Evolutionary conservation across 2,888 invertebrate species (phyloP), one percentile per base, ranked within the genome.

Genomic region (Leptinotarsa haldemani): DNA sequence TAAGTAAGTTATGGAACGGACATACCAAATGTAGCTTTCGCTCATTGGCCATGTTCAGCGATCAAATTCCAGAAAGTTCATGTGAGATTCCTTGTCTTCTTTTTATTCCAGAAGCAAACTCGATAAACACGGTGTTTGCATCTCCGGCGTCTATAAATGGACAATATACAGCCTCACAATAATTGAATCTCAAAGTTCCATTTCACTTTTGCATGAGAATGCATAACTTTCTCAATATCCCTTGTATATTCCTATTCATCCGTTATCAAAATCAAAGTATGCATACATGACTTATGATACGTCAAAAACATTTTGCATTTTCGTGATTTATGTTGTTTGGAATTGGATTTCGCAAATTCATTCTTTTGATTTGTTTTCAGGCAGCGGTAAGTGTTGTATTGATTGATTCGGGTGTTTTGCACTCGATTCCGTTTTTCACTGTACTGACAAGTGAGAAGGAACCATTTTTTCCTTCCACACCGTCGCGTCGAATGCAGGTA

Each of bases 321-420:
- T 65, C 75, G 75, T 86, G 85, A 86, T 86, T 86, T 86, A 86
- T 86, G 85, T 84, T 84, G 82, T 84, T 84, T 83, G 85, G 85
- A 86, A 86, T 86, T 86, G 85, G 85, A 85, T 86, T 86, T 83
- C 82, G 84, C 83, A 80, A 83, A 84, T 84, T 83, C 84, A 80
- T 82, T 84, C 83, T 83, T 82, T 82, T 83, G 85, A 85, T 85
- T 86, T 85, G 85, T 84, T 84, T 84, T 82, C 81, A 79, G 79
- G 70, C 73, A 78, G 52, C 66, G 58, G 68, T 73, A 70, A 75
- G 75, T 73, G 69, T 76, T 73, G 78, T 83, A 84, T 84, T 84
- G 84, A 84, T 84, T 84, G 85, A 84, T 84, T 83, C 77, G 81
- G 52, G 53, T 52, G 72, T 68, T 64, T 65, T 53, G 40, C 72